phyloP scores from a whole-genome alignment of 2,888 invertebrate species.

The Odontocolon sp. region DNA sequence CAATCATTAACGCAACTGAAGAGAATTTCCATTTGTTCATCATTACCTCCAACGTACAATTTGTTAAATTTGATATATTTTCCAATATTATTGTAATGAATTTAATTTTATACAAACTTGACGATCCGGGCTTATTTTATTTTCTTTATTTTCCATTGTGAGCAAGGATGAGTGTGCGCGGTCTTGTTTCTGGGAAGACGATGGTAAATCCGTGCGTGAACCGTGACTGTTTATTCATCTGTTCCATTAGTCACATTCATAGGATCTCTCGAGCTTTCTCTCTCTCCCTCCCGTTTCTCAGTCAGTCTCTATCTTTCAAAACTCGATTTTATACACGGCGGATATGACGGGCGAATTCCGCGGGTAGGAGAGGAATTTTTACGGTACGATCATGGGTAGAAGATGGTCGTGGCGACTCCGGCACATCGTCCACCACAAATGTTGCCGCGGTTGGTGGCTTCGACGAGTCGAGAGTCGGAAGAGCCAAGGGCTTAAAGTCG shows the following conservation, averaged over 20 bases:
- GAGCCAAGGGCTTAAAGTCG: conserved; percentile 20
- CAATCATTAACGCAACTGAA: no score
- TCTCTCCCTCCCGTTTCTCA: background rate
- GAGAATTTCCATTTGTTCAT: no score
- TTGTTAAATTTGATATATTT: no score
- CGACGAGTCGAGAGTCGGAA: conserved; percentile 46
- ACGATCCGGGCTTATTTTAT: background rate
- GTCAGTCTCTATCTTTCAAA: background rate
- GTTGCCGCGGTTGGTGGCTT: conserved; percentile 41
- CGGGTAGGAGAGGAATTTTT: conserved; percentile 54
- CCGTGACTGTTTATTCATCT: conserved; percentile 56
- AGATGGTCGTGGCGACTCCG: conserved; percentile 1
- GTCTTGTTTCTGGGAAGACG: conserved; percentile 14
- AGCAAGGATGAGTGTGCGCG: background rate
- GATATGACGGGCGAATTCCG: conserved; percentile 59
- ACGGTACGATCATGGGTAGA: conserved; percentile 35
- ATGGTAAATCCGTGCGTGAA: conserved; percentile 13
- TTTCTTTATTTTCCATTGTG: background rate
- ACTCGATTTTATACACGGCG: conserved; percentile 32
- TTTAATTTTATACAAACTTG: background rate
- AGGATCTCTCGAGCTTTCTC: background rate
- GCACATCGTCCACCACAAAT: conserved; percentile 54
- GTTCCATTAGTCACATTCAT: conserved; percentile 54
- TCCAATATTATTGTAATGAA: no score
- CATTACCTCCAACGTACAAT: no score